A percentile compares a stretch with the other conserved stretches of the same genome.
phyloP scores from a whole-genome alignment of 2,888 invertebrate species.

The Pseudolycoriella hygida region DNA sequence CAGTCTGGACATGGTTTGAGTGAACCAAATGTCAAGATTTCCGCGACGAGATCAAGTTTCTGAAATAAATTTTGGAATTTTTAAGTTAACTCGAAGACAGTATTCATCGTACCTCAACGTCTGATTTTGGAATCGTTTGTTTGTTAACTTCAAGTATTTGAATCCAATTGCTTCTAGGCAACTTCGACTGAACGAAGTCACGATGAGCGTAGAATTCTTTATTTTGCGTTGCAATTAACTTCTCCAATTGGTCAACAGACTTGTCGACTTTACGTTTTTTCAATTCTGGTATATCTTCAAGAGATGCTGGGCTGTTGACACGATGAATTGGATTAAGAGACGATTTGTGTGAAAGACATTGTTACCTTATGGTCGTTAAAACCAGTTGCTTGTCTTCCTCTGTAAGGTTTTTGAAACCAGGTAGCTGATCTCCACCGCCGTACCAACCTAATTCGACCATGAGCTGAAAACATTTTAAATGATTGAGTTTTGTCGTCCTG shows the following conservation, averaged over 20 bases:
- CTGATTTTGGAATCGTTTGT: not conserved
- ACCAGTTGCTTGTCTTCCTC: constrained; percentile 52
- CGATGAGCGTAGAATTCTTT: constrained; percentile 37
- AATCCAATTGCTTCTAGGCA: constrained; percentile 19
- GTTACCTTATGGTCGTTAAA: constrained; percentile 43
- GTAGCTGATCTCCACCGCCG: constrained; percentile 51
- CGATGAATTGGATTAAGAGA: too few relatives aligned
- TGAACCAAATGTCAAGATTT: constrained; percentile 77
- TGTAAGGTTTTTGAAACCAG: constrained; percentile 52
- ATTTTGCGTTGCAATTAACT: constrained; percentile 52
- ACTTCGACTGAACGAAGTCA: constrained; percentile 28
- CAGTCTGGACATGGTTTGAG: constrained; percentile 47
- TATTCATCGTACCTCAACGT: not conserved
- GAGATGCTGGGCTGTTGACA: constrained; percentile 30
- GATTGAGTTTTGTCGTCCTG: too few relatives aligned
- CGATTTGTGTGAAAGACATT: too few relatives aligned
- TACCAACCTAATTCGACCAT: constrained; percentile 56
- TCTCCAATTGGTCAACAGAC: constrained; percentile 35
- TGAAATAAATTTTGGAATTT: constrained; percentile 23
- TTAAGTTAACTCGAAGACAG: not conserved
- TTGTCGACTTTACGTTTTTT: constrained; percentile 34
- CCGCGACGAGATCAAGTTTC: constrained; percentile 61
- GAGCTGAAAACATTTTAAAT: constrained; percentile 17
- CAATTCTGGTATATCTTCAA: constrained; percentile 51
- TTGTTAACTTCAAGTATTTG: not conserved